Evolutionary conservation across 2,797 vertebrate genomes (phyloP), one percentile per base, ranked within the genome.

Genomic region (Myotis daubentonii): DNA sequence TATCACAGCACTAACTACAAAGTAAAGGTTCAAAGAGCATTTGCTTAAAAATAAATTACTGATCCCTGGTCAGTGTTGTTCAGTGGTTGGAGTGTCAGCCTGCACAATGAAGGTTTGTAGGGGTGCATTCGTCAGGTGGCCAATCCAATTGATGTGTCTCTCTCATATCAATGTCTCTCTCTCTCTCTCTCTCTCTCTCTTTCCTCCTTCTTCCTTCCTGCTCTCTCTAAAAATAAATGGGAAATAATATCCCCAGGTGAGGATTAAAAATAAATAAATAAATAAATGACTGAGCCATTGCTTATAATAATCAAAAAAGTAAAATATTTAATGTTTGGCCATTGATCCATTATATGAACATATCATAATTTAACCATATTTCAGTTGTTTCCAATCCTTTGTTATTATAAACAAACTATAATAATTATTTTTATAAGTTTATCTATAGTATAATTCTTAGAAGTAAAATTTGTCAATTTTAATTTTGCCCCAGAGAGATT

Each of bases 231-330:
- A 15, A 62, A 30, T 15, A 62, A 62, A 62, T 62, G 60, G 28
- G 28, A 62, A 15, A 30, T 6, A 62, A 62, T 30, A 62, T 62
- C 12, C 28, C 12, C 1, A 1, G 60, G 25, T 62, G 60, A 15
- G 60, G 60, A 30, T 41, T 65, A 78, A 75, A 88, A 93, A 92
- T 81, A 88, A 93, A 92, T 80, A 88, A 93, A 38, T 38, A 88
- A 93, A 82, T 47, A 25, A 53, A 94, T 81, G 41, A 75, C 23
- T 51, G 13, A 76, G 36, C 28, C 60, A 62, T 62, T 62, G 60
- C 5, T 62, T 30, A 62, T 62, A 62, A 41, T 65, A 87, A 30
- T 62, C 44, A 38, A 85, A 78, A 74, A 15, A 62, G 62, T 41
- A 41, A 44, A 70, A 30, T 44, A 72, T 44, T 30, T 41, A n/a